phyloP scores from a whole-genome alignment of 2,797 vertebrate species.

The Acanthurus tractus region DNA sequence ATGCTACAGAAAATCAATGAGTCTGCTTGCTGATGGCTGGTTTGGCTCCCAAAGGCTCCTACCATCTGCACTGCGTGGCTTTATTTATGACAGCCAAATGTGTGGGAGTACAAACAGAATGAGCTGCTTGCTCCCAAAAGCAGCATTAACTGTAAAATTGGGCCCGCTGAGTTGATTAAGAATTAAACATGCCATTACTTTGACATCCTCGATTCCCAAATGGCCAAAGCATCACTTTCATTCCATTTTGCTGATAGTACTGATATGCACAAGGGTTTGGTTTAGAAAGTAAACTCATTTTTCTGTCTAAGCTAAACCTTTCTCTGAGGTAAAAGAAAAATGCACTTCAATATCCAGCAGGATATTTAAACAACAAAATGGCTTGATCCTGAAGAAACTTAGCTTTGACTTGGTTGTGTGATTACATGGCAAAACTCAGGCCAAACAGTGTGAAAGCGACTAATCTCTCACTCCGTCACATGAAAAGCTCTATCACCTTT shows the following conservation, averaged over 20 bases:
- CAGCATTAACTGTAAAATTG: conserved; percentile 54
- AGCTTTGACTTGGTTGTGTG: conserved; percentile 20
- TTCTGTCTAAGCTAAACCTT: conserved; percentile 8
- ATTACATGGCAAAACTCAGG: conserved; percentile 17
- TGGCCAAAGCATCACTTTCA: conserved; percentile 10
- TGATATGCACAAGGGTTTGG: not conserved
- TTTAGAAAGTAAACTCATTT: not conserved
- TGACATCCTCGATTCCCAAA: conserved; percentile 47
- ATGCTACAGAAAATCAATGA: conserved; percentile 75
- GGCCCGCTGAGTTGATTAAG: conserved; percentile 55
- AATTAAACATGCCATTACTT: conserved; percentile 59
- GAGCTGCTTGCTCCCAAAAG: conserved; percentile 58
- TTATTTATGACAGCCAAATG: conserved; percentile 70
- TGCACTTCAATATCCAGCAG: not conserved
- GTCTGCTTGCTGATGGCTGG: conserved; percentile 63
- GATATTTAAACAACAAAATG: conserved; percentile 18
- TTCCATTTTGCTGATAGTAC: conserved; percentile 26
- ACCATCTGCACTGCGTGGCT: conserved; percentile 71
- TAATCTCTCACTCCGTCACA: conserved; percentile 8
- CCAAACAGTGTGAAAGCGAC: conserved; percentile 4
- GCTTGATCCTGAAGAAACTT: not conserved
- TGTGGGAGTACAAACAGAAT: conserved; percentile 76
- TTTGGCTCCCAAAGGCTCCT: conserved; percentile 61
- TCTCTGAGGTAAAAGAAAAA: conserved; percentile 3
- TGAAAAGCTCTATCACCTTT: conserved; percentile 13